Conservation (phyloP, 2,797 vertebrate genomes). For the Cynodonichthys magdalenae region DNA sequence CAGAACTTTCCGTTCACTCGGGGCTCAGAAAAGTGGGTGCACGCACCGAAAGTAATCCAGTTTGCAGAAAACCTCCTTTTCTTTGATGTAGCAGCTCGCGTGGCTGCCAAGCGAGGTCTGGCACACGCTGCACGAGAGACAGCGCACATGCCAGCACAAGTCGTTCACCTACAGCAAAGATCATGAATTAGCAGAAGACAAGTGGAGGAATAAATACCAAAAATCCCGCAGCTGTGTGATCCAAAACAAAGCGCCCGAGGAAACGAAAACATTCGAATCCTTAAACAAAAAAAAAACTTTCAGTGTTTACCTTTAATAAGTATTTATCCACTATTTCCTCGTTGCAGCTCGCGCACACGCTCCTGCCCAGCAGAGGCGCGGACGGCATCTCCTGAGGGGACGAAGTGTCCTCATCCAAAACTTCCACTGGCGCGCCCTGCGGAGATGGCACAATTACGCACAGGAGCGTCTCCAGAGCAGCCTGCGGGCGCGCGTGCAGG, state of each 20-base stretch:
- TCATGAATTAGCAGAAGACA: conserved; percentile 29
- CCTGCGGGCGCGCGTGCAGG: too few species aligned
- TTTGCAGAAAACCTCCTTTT: conserved; percentile 97
- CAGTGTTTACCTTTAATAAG: conserved; percentile 88
- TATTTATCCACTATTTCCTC: conserved; percentile 94
- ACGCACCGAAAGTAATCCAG: conserved; percentile 95
- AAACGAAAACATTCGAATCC: too few species aligned
- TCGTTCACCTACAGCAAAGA: conserved; percentile 88
- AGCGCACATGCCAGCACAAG: conserved; percentile 95
- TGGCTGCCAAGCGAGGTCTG: conserved; percentile 91
- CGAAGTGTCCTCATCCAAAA: conserved; percentile 85
- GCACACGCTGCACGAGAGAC: conserved; percentile 95
- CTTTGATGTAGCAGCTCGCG: conserved; percentile 95
- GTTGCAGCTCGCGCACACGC: conserved; percentile 89
- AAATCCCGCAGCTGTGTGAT: conserved; percentile 16
- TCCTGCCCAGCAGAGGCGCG: conserved; percentile 80
- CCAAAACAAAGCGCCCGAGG: background rate
- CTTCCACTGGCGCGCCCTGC: conserved; percentile 81
- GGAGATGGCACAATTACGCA: conserved; percentile 16
- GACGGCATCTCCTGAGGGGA: conserved; percentile 89
- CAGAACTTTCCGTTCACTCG: background rate
- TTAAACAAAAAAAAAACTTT: background rate
- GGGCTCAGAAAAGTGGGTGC: background rate
- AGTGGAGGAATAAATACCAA: background rate
- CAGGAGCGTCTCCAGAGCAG: conserved; percentile 8